These are phyloP conservation scores for Lithobates sylvaticus DNA, from an alignment of 2,797 vertebrate species.

Conservation along the genomic window DNA sequence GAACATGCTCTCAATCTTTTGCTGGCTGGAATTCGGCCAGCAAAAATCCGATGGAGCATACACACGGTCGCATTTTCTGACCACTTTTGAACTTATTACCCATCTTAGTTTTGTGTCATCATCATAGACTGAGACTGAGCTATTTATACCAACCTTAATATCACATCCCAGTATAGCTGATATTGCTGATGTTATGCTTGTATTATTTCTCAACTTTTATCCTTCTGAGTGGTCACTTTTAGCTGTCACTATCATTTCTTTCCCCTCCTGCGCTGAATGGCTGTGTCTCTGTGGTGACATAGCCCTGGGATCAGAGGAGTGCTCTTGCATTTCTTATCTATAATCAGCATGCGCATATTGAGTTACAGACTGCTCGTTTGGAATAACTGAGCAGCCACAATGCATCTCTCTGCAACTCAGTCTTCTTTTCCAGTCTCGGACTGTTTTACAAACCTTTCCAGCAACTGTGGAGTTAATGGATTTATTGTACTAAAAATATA, in stretches of 20 bases:
- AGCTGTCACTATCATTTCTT: conserved; percentile 3
- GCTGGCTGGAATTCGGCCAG: no score
- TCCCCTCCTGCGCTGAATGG: conserved; percentile 14
- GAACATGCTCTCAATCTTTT: no score
- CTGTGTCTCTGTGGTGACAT: conserved; percentile 52
- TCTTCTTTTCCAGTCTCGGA: background rate
- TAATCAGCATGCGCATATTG: conserved; percentile 57
- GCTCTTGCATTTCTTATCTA: conserved; percentile 56
- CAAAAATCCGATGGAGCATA: no score
- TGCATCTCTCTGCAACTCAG: background rate
- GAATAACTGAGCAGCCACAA: conserved; percentile 25
- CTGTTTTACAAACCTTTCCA: background rate
- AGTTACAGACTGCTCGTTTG: conserved; percentile 34
- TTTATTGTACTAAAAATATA: conserved; percentile 13
- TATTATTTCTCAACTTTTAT: conserved; percentile 1
- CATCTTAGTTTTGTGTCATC: no score
- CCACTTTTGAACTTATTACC: no score
- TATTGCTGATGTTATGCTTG: background rate
- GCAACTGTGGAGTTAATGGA: conserved; percentile 24
- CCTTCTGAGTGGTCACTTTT: conserved; percentile 30
- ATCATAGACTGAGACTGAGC: no score
- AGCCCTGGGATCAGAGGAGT: conserved; percentile 55
- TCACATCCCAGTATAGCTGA: background rate
- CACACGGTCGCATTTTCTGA: no score
- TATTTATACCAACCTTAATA: no score